Evolutionary conservation across 1,140 invertebrate species (phyloP), one percentile per base, ranked within the genome.

Genomic region (Melanaphis sacchari): DNA sequence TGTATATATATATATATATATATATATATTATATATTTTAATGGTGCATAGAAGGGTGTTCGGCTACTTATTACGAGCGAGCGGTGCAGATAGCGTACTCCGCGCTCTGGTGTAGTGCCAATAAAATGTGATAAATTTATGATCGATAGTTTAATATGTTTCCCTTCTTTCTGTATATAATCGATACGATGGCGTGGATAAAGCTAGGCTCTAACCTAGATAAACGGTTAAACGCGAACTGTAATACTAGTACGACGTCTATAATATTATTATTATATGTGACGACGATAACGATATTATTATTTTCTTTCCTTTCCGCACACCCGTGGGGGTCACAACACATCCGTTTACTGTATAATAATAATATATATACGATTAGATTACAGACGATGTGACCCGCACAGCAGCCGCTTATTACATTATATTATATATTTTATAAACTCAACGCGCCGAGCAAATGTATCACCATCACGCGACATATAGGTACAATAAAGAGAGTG

Each of bases 371-470:
- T 4, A 31, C 15, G 26, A 31, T 18, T n/a, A 76, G n/a, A n/a
- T 76, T n/a, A 76, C 36, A n/a, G 59, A n/a, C 59, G 31, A n/a
- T 76, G 59, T n/a, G 59, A 76, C 59, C 31, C 31, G 59, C 6
- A 76, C 59, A 76, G 59, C 59, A 76, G 59, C 59, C 31, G 59
- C 59, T 76, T 76, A 76, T 76, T n/a, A 76, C 36, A 76, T 76
- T n/a, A 76, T n/a, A 76, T n/a, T 76, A n/a, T 76, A n/a, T 76
- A 76, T n/a, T 76, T 76, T 76, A 76, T 76, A 76, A 76, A 76
- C 36, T 36, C 59, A n/a, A 76, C 15, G 31, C 31, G 31, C 31
- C 59, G 2, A 76, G 59, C 59, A 76, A n/a, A 76, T n/a, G 31
- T 76, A 76, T 76, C 54, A 54, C n/a, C 36, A 76, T 76, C 18